A percentile compares a stretch with the other conserved stretches of the same genome.
Evolutionary conservation across 2,888 invertebrate genomes (phyloP).

Genomic region (Bombyx huttoni): DNA sequence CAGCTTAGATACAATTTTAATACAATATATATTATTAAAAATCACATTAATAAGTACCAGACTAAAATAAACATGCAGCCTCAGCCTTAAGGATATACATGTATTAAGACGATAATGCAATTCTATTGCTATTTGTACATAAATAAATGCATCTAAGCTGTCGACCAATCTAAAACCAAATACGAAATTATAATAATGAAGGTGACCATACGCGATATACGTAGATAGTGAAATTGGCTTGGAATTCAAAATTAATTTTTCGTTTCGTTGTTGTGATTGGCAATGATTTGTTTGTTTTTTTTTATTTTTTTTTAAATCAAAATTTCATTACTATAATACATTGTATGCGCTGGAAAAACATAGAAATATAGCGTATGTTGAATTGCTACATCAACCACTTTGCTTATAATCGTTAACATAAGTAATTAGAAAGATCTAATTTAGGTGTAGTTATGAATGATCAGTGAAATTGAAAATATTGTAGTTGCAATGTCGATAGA

Average conservation of each 20-base stretch:
- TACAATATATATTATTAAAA: too few species aligned
- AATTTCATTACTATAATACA: neutral
- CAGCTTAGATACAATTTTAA: too few species aligned
- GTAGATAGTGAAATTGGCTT: constrained; percentile 15
- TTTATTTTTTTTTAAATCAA: neutral
- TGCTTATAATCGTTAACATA: constrained; percentile 1
- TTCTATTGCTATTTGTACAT: neutral
- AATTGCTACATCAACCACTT: constrained; percentile 1
- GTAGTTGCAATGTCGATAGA: too few species aligned
- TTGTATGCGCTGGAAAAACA: constrained; percentile 1
- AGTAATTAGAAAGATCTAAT: neutral
- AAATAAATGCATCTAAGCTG: neutral
- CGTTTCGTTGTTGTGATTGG: constrained; percentile 1
- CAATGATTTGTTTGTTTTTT: neutral
- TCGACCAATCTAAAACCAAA: neutral
- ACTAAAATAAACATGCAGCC: too few species aligned
- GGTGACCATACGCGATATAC: neutral
- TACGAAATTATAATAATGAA: neutral
- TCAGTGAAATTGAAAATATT: neutral
- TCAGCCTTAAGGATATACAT: neutral
- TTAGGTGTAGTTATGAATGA: neutral
- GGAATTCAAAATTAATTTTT: constrained; percentile 5
- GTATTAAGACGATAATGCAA: neutral
- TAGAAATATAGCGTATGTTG: constrained; percentile 1
- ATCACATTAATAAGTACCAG: too few species aligned